Percentiles rank a stretch among this genome's conserved stretches.
Evolutionary conservation across 2,113 vertebrate species (phyloP).

Genomic region (Sinosuthora webbiana): DNA sequence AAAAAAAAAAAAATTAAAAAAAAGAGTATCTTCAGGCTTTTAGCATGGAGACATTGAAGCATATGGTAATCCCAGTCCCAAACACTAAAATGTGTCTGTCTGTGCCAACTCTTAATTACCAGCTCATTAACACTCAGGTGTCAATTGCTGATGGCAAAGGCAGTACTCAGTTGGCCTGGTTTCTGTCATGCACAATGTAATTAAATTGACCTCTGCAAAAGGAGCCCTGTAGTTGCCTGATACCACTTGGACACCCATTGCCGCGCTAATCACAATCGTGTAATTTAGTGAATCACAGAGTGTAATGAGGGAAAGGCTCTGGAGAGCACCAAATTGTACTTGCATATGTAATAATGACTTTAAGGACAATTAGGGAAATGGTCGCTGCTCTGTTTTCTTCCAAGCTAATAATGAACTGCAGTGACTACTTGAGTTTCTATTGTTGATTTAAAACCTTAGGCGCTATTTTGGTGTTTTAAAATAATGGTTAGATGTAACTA

Average conservation of each 20-base stretch:
- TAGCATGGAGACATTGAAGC: slow-evolving; percentile 74
- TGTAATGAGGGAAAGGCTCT: slow-evolving; percentile 55
- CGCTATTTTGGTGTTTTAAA: slow-evolving; percentile 14
- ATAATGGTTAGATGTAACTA: neutral
- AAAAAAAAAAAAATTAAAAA: slow-evolving; percentile 29
- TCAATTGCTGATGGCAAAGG: slow-evolving; percentile 82
- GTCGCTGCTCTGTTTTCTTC: slow-evolving; percentile 56
- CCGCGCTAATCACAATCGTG: slow-evolving; percentile 65
- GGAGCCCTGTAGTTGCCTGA: slow-evolving; percentile 73
- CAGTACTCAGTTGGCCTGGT: slow-evolving; percentile 78
- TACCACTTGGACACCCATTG: slow-evolving; percentile 73
- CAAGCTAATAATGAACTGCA: slow-evolving; percentile 42
- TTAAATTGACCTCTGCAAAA: slow-evolving; percentile 81
- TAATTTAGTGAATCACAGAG: slow-evolving; percentile 69
- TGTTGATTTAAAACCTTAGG: slow-evolving; percentile 28
- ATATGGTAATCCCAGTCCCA: slow-evolving; percentile 79
- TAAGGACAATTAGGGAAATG: slow-evolving; percentile 65
- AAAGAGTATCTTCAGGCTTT: slow-evolving; percentile 53
- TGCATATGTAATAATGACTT: slow-evolving; percentile 65
- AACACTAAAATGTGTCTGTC: slow-evolving; percentile 75
- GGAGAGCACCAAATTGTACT: slow-evolving; percentile 50
- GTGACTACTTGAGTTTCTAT: slow-evolving; percentile 14
- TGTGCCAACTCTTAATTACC: slow-evolving; percentile 85
- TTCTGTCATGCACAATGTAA: slow-evolving; percentile 82
- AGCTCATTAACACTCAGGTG: slow-evolving; percentile 88